Base-by-base conservation (phyloP, 1,140 invertebrate species). In the Ceratitis capitata region DNA sequence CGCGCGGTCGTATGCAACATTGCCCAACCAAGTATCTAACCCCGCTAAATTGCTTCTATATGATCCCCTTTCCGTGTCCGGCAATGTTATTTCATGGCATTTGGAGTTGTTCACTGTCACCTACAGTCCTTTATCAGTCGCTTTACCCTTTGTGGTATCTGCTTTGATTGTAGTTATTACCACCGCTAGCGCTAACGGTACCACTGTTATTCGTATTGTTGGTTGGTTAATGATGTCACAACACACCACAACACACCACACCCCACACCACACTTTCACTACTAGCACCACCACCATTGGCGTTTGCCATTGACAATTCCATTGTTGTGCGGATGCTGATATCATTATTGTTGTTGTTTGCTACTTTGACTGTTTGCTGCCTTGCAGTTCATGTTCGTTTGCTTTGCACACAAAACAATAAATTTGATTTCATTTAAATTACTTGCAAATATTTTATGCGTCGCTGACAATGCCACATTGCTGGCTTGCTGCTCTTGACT, bases 371-470 rank as follows among this genome's bases (percentile, higher is more conserved):
- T 35, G 35, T 35, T 56, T 82, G 47, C 5, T 82, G n/a, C n/a
- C 39, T 23, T 82, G 45, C 3, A 82, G 19, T 14, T 32, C 61
- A 35, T 19, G 26, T 64, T 10, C 45, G 29, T 69, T 69, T 49
- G 74, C n/a, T 35, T 69, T 19, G 32, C 39, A 35, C 32, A 39
- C 29, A 69, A n/a, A n/a, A n/a, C 32, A 69, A 69, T 69, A 82
- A 82, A 82, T 82, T 82, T 51, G 78, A 23, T 82, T 82, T 19
- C 78, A 51, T 49, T 82, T 47, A 82, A 82, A 82, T 49, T 47
- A 47, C 26, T 82, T 82, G 47, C 47, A 82, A 82, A 82, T 82
- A 82, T 82, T 82, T 49, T 82, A 45, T 82, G 78, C 78, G 42
- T 82, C 78, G n/a, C 78, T 82, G 78, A 47, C 42, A 45, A 14